These are phyloP conservation scores for Acridotheres tristis DNA, from an alignment of 2,797 vertebrate genomes.

Conservation along the genomic window DNA sequence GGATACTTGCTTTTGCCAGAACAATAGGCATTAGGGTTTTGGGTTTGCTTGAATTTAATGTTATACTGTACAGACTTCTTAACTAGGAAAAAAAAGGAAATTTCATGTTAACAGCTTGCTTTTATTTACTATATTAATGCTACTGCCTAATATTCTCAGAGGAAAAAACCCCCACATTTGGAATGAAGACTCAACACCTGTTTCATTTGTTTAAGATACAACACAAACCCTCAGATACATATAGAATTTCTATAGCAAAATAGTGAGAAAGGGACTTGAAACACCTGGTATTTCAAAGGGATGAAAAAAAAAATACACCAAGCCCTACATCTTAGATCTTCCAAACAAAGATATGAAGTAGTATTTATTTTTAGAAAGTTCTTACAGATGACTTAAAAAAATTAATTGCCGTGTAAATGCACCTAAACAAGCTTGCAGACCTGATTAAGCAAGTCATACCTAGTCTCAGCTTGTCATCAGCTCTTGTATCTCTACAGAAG, in stretches of 20 bases:
- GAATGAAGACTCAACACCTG: background rate
- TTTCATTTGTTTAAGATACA: conserved; percentile 12
- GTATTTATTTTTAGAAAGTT: conserved; percentile 17
- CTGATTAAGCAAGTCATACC: conserved; percentile 6
- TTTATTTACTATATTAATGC: background rate
- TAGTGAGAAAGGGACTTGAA: background rate
- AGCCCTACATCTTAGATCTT: background rate
- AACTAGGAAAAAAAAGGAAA: background rate
- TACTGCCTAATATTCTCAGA: background rate
- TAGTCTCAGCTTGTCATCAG: background rate
- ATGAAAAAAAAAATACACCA: background rate
- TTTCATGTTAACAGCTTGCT: background rate
- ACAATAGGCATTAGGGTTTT: background rate
- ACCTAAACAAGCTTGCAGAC: conserved; percentile 5
- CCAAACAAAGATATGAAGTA: background rate
- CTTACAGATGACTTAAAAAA: background rate
- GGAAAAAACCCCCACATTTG: background rate
- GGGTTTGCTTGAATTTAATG: background rate
- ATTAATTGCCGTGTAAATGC: background rate
- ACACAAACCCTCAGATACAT: background rate
- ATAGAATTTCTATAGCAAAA: background rate
- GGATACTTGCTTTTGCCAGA: background rate
- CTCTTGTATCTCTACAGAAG: background rate
- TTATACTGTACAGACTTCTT: background rate
- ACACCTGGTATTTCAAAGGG: conserved; percentile 25